phyloP scores from a whole-genome alignment of 2,113 vertebrate species.

The Heterochromis multidens region DNA sequence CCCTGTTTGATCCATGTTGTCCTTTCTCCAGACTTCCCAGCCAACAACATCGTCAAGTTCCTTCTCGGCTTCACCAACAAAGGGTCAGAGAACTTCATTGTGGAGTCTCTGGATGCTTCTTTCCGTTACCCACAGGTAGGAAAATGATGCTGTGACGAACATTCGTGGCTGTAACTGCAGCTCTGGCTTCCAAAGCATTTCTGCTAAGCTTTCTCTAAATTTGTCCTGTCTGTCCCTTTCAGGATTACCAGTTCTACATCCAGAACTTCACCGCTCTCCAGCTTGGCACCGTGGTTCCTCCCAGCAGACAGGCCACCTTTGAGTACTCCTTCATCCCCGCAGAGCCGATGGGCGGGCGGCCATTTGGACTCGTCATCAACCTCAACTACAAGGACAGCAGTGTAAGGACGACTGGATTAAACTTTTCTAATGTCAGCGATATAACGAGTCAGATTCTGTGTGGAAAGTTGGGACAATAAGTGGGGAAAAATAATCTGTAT shows the following conservation, averaged over 20 bases:
- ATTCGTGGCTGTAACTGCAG: not conserved
- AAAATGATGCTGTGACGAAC: not conserved
- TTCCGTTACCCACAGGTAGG: constrained; percentile 92
- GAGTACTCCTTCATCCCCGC: constrained; percentile 99
- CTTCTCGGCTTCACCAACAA: constrained; percentile 97
- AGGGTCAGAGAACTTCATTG: constrained; percentile 87
- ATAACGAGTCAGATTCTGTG: rapidly evolving
- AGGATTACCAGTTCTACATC: constrained; percentile 98
- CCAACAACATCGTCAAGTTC: constrained; percentile 97
- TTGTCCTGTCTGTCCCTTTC: rapidly evolving
- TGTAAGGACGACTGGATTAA: constrained; percentile 65
- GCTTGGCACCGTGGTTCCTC: constrained; percentile 85
- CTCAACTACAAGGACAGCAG: constrained; percentile 93
- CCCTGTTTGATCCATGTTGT: not conserved
- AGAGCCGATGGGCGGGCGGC: constrained; percentile 95
- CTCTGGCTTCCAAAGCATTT: not conserved
- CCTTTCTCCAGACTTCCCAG: constrained; percentile 86
- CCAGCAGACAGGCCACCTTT: constrained; percentile 91
- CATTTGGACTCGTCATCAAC: constrained; percentile 95
- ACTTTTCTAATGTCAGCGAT: rapidly evolving
- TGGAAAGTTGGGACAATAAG: not conserved
- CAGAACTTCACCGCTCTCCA: constrained; percentile 98
- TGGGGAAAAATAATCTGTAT: rapidly evolving
- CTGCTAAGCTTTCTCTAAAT: not conserved
- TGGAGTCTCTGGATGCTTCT: constrained; percentile 94